These are phyloP conservation scores for Oryzias javanicus DNA, from an alignment of 2,113 vertebrate species.

Conservation along the genomic window DNA sequence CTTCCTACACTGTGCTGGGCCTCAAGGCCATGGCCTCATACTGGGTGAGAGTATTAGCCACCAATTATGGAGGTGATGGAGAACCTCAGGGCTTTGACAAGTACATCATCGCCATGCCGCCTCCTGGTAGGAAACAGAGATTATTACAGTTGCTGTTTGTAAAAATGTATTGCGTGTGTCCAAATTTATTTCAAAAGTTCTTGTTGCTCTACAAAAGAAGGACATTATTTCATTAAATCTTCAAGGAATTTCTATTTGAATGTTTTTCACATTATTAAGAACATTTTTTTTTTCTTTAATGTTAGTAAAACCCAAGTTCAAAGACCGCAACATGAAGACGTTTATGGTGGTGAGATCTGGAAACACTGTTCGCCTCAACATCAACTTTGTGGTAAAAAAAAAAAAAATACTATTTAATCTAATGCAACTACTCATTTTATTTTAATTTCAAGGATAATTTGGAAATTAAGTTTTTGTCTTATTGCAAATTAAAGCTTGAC, in stretches of 20 bases:
- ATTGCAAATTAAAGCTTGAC: too few relatives aligned
- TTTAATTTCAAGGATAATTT: neutral
- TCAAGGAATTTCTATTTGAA: neutral
- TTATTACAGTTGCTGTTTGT: neutral
- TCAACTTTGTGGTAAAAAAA: conserved; percentile 82
- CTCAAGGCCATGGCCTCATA: conserved; percentile 78
- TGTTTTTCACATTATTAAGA: neutral
- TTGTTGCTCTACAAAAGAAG: too few relatives aligned
- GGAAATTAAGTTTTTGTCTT: too few relatives aligned
- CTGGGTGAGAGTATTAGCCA: conserved; percentile 81
- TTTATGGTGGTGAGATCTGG: conserved; percentile 79
- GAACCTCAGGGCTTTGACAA: conserved; percentile 76
- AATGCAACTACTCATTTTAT: neutral
- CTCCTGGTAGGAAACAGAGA: conserved; percentile 67
- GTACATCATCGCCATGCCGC: conserved; percentile 66
- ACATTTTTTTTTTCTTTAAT: conserved; percentile 1
- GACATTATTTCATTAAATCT: too few relatives aligned
- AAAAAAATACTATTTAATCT: too few relatives aligned
- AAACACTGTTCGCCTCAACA: conserved; percentile 77
- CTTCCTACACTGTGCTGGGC: conserved; percentile 80
- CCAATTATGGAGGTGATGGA: conserved; percentile 80
- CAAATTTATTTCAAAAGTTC: too few relatives aligned
- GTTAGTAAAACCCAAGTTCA: conserved; percentile 83
- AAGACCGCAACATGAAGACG: conserved; percentile 74
- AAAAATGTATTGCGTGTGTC: too few relatives aligned